Evolutionary conservation across 1,140 invertebrate genomes (phyloP), one percentile per base, ranked within the genome.

Genomic region (Hydropsyche tenuis): DNA sequence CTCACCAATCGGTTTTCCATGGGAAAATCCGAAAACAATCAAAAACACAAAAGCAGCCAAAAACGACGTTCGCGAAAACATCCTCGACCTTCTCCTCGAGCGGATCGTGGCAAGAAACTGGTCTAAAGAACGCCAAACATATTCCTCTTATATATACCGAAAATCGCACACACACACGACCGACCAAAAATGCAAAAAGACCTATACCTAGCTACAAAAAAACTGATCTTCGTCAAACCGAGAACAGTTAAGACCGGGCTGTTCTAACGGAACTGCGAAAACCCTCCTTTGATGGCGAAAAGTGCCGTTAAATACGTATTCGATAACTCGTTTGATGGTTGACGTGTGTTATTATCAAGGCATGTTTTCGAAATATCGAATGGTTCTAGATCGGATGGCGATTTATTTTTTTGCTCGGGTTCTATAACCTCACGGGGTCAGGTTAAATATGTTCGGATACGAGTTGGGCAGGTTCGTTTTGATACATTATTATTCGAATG

Each of bases 61-160:
- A 65, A 65, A 18, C 14, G 30, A 4, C 27, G 9, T 22, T 18
- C 30, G 20, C 30, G 63, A 65, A 18, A 11, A 4, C 20, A 16
- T 42, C 42, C 23, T 30, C 14, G 53, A 20, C 42, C 30, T 43
- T 42, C 30, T 65, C 16, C 16, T 16, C 3, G 37, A 20, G 14
- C 23, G 27, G 14, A 27, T 27, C 23, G 14, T 65, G 30, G 27
- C 14, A 42, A 18, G 16, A 18, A 65, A 65, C 63, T 65, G 63
- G 37, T 45, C 42, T 9, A 42, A 22, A 20, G 16, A 14, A 16
- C 16, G 16, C 14, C 18, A n/a, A 43, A 22, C n/a, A 22, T 11
- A 18, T 65, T 65, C 30, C 42, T 43, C 43, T 43, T 65, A 65
- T 65, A 65, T 43, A 22, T 63, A 12, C 60, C 27, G 18, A 27